Percentiles rank a stretch among this genome's conserved stretches.
Evolutionary conservation across 2,113 vertebrate genomes (phyloP).

Genomic region (Craseonycteris thonglongyai): DNA sequence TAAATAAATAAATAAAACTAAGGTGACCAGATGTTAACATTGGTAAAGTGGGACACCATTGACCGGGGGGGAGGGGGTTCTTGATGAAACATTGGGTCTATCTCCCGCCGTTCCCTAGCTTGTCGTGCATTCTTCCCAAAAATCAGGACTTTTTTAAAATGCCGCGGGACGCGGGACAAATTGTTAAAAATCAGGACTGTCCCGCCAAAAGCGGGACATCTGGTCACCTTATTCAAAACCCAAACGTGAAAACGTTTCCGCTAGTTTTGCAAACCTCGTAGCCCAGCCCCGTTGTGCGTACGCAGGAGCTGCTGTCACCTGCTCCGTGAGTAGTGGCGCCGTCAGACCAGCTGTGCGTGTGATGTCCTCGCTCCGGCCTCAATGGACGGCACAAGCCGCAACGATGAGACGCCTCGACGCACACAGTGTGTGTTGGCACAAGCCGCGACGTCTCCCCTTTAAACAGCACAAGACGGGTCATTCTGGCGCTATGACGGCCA

Average conservation of each 20-base stretch:
- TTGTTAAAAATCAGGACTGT: too few species aligned
- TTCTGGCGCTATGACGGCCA: accelerated
- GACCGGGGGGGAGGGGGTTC: too few species aligned
- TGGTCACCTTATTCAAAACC: too few species aligned
- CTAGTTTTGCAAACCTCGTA: background rate
- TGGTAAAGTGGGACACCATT: too few species aligned
- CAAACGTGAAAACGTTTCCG: accelerated
- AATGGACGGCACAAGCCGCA: conserved; percentile 28
- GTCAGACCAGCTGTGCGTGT: background rate
- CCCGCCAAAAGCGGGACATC: too few species aligned
- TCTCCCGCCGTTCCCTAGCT: too few species aligned
- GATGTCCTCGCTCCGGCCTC: conserved; percentile 24
- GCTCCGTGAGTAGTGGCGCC: accelerated
- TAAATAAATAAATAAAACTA: too few species aligned
- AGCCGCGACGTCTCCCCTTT: background rate
- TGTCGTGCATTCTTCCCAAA: too few species aligned
- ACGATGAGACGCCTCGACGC: conserved; percentile 5
- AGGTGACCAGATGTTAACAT: too few species aligned
- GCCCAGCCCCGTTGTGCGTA: background rate
- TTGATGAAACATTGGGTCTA: too few species aligned
- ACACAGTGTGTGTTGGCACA: background rate
- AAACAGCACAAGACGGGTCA: accelerated
- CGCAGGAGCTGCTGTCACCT: accelerated
- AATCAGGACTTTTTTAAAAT: too few species aligned
- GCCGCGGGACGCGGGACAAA: too few species aligned